A percentile compares a stretch with the other conserved stretches of the same genome.
phyloP scores from a whole-genome alignment of 2,797 vertebrate genomes.

The Anabas testudineus region DNA sequence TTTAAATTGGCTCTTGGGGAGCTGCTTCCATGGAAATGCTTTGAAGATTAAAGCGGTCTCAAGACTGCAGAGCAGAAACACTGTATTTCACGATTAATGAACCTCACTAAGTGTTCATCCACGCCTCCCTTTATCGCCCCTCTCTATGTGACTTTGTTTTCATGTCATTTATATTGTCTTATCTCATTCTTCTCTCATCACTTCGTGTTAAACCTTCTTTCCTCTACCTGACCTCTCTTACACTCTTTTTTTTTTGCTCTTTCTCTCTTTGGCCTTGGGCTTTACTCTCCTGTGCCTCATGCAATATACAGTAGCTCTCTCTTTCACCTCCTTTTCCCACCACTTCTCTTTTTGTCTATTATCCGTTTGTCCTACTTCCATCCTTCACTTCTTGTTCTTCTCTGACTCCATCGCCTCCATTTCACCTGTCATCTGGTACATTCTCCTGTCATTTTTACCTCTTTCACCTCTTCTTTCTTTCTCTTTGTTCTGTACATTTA shows the following conservation, averaged over 20 bases:
- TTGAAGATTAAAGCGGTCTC: constrained; percentile 69
- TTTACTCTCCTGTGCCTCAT: constrained; percentile 14
- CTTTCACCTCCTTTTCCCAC: background rate
- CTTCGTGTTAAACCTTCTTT: background rate
- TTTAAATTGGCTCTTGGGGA: constrained; percentile 71
- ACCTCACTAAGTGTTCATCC: constrained; percentile 19
- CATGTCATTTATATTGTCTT: background rate
- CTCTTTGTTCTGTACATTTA: background rate
- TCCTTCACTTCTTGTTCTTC: constrained; percentile 1
- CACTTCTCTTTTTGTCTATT: background rate
- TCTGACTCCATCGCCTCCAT: background rate
- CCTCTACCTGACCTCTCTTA: background rate
- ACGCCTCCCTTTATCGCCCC: background rate
- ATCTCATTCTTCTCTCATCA: background rate
- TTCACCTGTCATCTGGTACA: background rate
- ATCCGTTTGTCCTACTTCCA: background rate
- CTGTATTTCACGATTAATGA: constrained; percentile 50
- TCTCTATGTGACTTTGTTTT: background rate
- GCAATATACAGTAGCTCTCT: background rate
- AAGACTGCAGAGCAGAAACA: constrained; percentile 40
- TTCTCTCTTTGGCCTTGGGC: background rate
- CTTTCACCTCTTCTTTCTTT: background rate
- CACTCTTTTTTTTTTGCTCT: background rate
- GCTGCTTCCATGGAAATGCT: constrained; percentile 67
- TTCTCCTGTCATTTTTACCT: background rate